Base-by-base conservation (phyloP, 2,113 vertebrate species). In the Chaetops frenatus region DNA sequence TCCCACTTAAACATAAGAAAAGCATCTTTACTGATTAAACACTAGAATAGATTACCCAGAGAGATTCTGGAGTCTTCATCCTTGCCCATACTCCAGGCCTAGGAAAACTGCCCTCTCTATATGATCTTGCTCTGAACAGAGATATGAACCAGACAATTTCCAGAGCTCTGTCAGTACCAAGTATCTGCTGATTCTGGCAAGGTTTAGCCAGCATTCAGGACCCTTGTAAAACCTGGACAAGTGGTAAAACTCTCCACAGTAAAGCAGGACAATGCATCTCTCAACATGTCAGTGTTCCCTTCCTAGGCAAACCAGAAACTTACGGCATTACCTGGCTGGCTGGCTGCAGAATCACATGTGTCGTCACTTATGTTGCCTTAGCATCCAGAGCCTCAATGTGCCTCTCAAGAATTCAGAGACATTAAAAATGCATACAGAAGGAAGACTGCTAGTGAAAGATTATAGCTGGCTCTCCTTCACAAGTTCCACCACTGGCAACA, bases 241-340 rank as follows among this genome's bases (percentile, higher is more conserved):
- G 9, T 42, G 23, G 15, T 18, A 70, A 70, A 92, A 70, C 35
- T 47, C 69, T 57, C 20, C 48, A n/a, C 48, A 84, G 50, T 27
- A 69, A 7, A 38, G 36, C 2, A 48, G 22, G 35, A 79, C 25
- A 60, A 35, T 7, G 23, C 10, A 76, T 29, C 11, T 23, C 20
- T 47, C 38, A 19, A 15, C 27, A 9, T 0, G 0, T 28, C 35
- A 74, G 40, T 18, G 16, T 40, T 38, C 27, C 40, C 12, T 21
- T 69, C n/a, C 54, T 15, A 33, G 11, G 40, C 12, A 64, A 85
- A 83, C 14, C 58, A 88, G 36, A 86, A 72, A 47, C 35, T 11
- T 45, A 4, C 0, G 8, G 21, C n/a, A 25, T 23, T 66, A 27
- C n/a, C 28, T 44, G 45, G 1, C 33, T 58, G n/a, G 6, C 20